These are phyloP conservation scores for Balaenoptera acutorostrata DNA, from an alignment of 2,113 vertebrate species.

Conservation along the genomic window DNA sequence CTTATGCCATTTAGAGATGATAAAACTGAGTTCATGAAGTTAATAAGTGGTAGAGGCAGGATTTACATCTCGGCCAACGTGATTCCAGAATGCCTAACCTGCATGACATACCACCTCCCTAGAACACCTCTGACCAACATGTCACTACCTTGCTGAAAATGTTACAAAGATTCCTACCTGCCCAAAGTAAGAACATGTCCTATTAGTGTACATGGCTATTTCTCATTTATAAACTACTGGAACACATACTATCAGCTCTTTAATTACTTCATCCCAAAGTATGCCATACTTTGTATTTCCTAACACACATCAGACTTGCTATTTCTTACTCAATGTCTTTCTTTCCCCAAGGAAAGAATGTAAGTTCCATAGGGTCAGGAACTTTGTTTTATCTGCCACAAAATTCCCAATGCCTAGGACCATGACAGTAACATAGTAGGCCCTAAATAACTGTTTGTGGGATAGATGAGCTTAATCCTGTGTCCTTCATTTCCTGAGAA, in stretches of 20 bases:
- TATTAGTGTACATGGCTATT: background rate
- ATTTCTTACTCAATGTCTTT: background rate
- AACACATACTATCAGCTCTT: background rate
- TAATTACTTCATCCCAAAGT: background rate
- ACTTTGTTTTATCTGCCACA: background rate
- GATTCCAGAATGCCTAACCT: background rate
- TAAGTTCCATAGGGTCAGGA: background rate
- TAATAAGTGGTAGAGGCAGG: background rate
- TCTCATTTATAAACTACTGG: background rate
- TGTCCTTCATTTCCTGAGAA: background rate
- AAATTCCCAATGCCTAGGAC: background rate
- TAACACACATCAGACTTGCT: background rate
- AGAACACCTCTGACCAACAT: background rate
- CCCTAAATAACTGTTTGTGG: background rate
- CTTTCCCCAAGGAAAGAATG: background rate
- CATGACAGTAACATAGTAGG: background rate
- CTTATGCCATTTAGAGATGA: background rate
- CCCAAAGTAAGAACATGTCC: background rate
- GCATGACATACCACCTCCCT: background rate
- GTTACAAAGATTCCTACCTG: background rate
- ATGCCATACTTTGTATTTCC: background rate
- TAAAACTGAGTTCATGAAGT: background rate
- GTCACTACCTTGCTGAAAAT: background rate
- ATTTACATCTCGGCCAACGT: background rate
- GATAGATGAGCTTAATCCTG: background rate